Conservation (phyloP, 2,888 invertebrate genomes). For the Chalcis sispes region DNA sequence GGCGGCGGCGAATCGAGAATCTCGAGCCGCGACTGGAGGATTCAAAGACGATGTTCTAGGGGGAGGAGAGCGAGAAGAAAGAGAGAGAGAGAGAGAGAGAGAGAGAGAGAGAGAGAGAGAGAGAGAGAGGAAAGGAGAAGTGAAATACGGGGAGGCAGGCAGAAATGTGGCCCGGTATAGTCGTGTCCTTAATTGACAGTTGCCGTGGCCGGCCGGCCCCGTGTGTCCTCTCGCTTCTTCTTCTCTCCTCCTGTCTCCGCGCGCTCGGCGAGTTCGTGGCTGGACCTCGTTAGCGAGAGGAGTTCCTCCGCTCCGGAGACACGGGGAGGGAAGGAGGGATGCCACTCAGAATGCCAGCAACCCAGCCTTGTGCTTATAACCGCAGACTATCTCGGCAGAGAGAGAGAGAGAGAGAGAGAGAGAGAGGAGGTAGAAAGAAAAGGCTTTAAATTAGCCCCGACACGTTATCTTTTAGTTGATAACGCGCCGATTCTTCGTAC, state of each 20-base stretch:
- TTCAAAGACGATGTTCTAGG: no score
- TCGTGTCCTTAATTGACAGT: constrained; percentile 76
- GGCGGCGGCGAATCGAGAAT: not conserved
- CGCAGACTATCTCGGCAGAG: constrained; percentile 7
- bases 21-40: not conserved
- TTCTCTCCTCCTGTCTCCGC: constrained; percentile 21
- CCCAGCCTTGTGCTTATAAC: not conserved
- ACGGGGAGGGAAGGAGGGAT: constrained; percentile 56
- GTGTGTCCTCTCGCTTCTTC: constrained; percentile 62
- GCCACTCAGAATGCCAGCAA: constrained; percentile 68
- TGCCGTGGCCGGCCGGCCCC: constrained; percentile 68
- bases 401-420: constrained; percentile 22
- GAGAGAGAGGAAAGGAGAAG: constrained; percentile 26
- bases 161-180: constrained; percentile 75
- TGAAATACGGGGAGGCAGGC: constrained; percentile 63
- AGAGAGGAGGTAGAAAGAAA: not conserved
- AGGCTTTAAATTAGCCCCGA: constrained; percentile 73
- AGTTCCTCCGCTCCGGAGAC: constrained; percentile 33
- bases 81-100: not conserved
- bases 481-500: constrained; percentile 59
- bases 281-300: constrained; percentile 68
- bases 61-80: no score
- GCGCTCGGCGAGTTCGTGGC: constrained; percentile 67
- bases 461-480: constrained; percentile 72
- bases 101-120: constrained; percentile 57